phyloP scores from a whole-genome alignment of 2,888 invertebrate genomes.

The Panorpa germanica region DNA sequence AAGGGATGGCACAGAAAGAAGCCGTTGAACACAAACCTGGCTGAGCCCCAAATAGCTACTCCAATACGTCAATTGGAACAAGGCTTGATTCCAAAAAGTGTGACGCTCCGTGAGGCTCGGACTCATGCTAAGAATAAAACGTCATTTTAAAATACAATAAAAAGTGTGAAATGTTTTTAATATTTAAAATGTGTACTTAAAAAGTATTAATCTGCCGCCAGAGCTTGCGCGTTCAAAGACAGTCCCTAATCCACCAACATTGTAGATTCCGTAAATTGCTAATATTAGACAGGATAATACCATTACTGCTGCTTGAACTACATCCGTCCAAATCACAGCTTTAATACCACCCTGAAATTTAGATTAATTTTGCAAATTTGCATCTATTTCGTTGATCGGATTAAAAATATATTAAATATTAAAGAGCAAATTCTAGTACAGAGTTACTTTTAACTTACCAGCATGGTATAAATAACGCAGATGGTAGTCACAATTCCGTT shows the following conservation, averaged over 20 bases:
- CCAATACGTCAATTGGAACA: constrained; percentile 37
- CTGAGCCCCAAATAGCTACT: constrained; percentile 43
- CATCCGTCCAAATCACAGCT: constrained; percentile 33
- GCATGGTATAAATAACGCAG: constrained; percentile 36
- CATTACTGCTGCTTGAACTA: constrained; percentile 25
- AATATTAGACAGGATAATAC: constrained; percentile 22
- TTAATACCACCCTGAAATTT: constrained; percentile 31
- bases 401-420: too few relatives aligned
- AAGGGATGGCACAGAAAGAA: constrained; percentile 37
- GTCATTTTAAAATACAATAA: constrained; percentile 1
- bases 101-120: constrained; percentile 38
- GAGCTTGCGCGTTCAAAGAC: constrained; percentile 20
- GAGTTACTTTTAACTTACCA: constrained; percentile 28
- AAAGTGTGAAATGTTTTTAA: neutral
- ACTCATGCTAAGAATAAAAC: constrained; percentile 28
- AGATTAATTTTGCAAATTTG: too few relatives aligned
- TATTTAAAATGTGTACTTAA: too few relatives aligned
- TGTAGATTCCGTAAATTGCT: constrained; percentile 20
- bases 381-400: too few relatives aligned
- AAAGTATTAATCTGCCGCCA: constrained; percentile 21
- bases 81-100: constrained; percentile 39
- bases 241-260: constrained; percentile 22
- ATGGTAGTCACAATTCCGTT: constrained; percentile 30
- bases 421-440: too few relatives aligned
- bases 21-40: constrained; percentile 54